These are phyloP conservation scores for Oplegnathus fasciatus DNA, from an alignment of 2,113 vertebrate genomes.

Conservation along the genomic window DNA sequence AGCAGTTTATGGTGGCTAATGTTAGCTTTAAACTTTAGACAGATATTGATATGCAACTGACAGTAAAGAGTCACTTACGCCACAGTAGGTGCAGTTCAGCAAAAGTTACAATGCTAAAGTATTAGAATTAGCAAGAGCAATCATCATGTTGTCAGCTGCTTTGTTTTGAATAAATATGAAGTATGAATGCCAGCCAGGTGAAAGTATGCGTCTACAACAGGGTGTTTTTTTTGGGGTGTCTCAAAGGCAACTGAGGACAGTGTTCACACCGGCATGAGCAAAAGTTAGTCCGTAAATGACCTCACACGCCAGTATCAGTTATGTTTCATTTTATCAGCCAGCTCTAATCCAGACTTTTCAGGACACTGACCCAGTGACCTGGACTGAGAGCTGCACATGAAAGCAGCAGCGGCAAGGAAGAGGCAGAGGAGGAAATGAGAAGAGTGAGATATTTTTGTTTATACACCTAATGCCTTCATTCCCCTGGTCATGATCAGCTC, in stretches of 20 bases:
- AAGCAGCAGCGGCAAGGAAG: conserved; percentile 32
- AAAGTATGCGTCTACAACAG: neutral
- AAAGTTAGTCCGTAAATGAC: conserved; percentile 8
- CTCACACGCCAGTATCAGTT: conserved; percentile 4
- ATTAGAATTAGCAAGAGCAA: conserved; percentile 4
- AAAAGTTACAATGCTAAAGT: neutral
- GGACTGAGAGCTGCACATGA: conserved; percentile 20
- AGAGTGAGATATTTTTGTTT: conserved; percentile 15
- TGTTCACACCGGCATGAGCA: neutral
- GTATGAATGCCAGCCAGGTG: neutral
- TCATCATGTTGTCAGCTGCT: neutral
- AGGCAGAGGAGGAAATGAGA: conserved; percentile 6
- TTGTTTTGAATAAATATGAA: conserved; percentile 11
- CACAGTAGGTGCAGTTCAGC: neutral
- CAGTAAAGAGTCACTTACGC: neutral
- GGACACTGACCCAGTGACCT: conserved; percentile 59
- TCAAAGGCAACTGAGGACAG: conserved; percentile 9
- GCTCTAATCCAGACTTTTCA: conserved; percentile 31
- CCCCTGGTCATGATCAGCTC: neutral
- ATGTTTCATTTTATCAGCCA: conserved; percentile 20
- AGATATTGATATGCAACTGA: neutral
- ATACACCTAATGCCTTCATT: conserved; percentile 17
- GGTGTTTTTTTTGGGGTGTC: neutral
- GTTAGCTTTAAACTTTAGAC: neutral
- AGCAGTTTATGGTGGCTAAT: neutral